phyloP scores from a whole-genome alignment of 1,140 invertebrate species.

The Cydia pomonella region DNA sequence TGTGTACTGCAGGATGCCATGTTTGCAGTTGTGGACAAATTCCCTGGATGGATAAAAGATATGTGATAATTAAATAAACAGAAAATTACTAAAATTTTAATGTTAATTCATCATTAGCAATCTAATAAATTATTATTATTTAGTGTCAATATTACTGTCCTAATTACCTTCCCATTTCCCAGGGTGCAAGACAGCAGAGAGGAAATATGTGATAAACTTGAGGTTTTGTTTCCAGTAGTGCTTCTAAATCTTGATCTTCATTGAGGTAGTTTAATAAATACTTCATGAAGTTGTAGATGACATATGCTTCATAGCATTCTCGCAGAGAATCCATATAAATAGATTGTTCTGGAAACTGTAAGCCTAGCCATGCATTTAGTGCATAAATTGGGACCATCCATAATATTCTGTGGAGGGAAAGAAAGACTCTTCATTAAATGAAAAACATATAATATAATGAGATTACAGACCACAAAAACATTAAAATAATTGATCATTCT shows the following conservation, averaged over 20 bases:
- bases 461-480: not conserved
- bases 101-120: too few relatives aligned
- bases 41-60: constrained; percentile 81
- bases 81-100: not conserved
- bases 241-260: constrained; percentile 90
- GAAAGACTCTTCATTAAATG: not conserved
- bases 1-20: constrained; percentile 97
- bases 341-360: constrained; percentile 90
- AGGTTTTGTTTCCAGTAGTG: constrained; percentile 90
- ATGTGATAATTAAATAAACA: constrained; percentile 20
- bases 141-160: not conserved
- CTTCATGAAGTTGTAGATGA: constrained; percentile 99
- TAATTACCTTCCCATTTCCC: constrained; percentile 91
- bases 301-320: constrained; percentile 98
- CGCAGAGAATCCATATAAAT: constrained; percentile 95
- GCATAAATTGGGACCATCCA: constrained; percentile 99
- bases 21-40: constrained; percentile 96
- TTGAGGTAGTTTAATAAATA: constrained; percentile 95
- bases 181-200: constrained; percentile 90
- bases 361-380: constrained; percentile 93
- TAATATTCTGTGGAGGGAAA: constrained; percentile 88
- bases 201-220: constrained; percentile 93
- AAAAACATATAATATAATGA: constrained; percentile 34
- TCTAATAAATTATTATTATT: not conserved
- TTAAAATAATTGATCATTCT: not conserved